These are phyloP conservation scores for Sebastolobus alascanus DNA, from an alignment of 2,797 vertebrate species.

Conservation along the genomic window DNA sequence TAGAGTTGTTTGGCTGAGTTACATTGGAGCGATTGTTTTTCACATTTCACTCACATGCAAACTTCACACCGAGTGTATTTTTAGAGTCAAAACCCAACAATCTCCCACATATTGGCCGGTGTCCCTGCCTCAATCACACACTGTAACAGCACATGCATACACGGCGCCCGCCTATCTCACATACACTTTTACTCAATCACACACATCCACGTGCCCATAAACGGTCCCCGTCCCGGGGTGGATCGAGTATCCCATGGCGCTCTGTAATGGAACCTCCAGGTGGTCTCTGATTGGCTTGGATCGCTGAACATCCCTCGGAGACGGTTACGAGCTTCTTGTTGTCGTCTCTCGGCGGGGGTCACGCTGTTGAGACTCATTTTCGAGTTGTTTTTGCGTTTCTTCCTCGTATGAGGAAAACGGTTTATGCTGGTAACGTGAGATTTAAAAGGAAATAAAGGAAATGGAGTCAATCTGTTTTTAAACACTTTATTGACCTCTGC, in stretches of 20 bases:
- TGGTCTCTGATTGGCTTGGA: conserved; percentile 74
- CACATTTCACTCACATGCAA: conserved; percentile 19
- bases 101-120: conserved; percentile 38
- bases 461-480: conserved; percentile 45
- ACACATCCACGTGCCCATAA: conserved; percentile 47
- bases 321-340: conserved; percentile 46
- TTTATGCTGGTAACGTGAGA: conserved; percentile 27
- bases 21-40: conserved; percentile 25
- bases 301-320: conserved; percentile 64
- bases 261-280: conserved; percentile 79
- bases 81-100: conserved; percentile 19
- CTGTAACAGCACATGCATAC: conserved; percentile 2
- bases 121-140: conserved; percentile 12
- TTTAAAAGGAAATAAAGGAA: conserved; percentile 64
- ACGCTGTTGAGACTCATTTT: conserved; percentile 48
- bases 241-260: conserved; percentile 68
- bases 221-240: conserved; percentile 43
- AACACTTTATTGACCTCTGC: conserved; percentile 69
- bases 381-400: conserved; percentile 55
- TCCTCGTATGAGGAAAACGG: conserved; percentile 46
- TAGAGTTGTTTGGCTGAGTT: conserved; percentile 21
- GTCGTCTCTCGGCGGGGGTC: conserved; percentile 51
- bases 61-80: conserved; percentile 57
- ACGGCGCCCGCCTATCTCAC: neutral
- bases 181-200: conserved; percentile 24